Evolutionary conservation across 1,140 invertebrate species (phyloP).

Genomic region (Chionoecetes opilio): DNA sequence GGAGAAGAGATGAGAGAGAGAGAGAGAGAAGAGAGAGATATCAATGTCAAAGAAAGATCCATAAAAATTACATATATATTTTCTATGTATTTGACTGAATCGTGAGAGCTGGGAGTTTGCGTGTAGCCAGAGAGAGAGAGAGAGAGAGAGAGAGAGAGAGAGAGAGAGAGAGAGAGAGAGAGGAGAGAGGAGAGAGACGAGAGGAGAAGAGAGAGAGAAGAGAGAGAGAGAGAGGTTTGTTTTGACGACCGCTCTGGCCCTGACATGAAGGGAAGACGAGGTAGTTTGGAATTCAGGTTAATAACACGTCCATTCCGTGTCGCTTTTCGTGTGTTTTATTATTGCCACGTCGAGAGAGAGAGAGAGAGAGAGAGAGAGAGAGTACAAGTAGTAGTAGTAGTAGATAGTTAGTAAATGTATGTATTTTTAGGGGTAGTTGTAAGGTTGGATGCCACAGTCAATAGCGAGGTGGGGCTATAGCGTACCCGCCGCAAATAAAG

Average conservation of each 20-base stretch:
- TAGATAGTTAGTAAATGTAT: no score
- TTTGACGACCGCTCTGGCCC: not conserved
- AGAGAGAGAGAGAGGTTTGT: slow-evolving; percentile 50
- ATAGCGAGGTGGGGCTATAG: no score
- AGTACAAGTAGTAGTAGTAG: no score
- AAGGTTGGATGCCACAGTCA: no score
- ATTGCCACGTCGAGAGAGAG: not conserved
- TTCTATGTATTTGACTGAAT: no score
- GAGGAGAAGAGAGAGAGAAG: not conserved
- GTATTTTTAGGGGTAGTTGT: no score
- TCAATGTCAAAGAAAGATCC: no score
- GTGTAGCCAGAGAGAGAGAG: not conserved
- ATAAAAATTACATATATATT: no score
- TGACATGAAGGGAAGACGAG: not conserved
- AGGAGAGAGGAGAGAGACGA: not conserved
- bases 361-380: slow-evolving; percentile 39
- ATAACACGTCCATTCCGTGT: not conserved
- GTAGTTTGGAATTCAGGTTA: slow-evolving; percentile 21
- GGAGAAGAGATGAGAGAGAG: not conserved
- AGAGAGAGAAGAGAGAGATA: not conserved
- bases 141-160: not conserved
- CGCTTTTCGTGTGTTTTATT: not conserved
- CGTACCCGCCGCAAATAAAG: no score
- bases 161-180: slow-evolving; percentile 54
- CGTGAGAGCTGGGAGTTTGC: no score